These are phyloP conservation scores for Erithacus rubecula DNA, from an alignment of 2,797 vertebrate genomes.

Conservation along the genomic window DNA sequence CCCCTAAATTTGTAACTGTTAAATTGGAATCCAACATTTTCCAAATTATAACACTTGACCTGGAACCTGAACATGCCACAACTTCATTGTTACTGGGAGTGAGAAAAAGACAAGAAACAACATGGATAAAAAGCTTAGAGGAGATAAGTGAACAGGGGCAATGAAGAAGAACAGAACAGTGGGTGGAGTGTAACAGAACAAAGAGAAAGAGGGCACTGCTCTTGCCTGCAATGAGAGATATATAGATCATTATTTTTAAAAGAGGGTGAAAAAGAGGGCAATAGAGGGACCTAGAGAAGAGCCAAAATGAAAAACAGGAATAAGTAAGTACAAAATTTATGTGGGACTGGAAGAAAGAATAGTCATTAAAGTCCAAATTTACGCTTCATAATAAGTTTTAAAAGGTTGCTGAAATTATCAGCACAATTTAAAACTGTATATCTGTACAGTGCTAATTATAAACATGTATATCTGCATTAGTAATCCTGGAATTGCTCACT, in stretches of 20 bases:
- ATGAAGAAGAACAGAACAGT: not conserved
- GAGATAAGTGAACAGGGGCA: not conserved
- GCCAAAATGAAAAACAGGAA: not conserved
- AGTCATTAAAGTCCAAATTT: not conserved
- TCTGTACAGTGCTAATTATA: too few relatives aligned
- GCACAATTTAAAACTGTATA: not conserved
- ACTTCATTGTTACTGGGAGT: not conserved
- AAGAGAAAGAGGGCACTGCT: not conserved
- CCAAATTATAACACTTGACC: not conserved
- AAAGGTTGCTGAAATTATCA: not conserved
- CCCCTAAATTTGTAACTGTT: not conserved
- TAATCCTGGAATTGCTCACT: not conserved
- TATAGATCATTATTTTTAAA: constrained; percentile 32
- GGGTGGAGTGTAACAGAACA: not conserved
- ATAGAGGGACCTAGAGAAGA: not conserved
- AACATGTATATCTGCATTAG: not conserved
- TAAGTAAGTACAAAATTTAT: not conserved
- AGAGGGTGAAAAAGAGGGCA: not conserved
- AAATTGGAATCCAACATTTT: not conserved
- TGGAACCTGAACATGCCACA: not conserved
- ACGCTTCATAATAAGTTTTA: not conserved
- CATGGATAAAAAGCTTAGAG: not conserved
- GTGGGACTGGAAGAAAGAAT: not conserved
- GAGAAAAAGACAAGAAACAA: not conserved
- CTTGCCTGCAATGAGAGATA: not conserved